A percentile compares a stretch with the other conserved stretches of the same genome.
Conservation (phyloP, 2,888 invertebrate genomes). For the Liopterus haemorrhoidalis region DNA sequence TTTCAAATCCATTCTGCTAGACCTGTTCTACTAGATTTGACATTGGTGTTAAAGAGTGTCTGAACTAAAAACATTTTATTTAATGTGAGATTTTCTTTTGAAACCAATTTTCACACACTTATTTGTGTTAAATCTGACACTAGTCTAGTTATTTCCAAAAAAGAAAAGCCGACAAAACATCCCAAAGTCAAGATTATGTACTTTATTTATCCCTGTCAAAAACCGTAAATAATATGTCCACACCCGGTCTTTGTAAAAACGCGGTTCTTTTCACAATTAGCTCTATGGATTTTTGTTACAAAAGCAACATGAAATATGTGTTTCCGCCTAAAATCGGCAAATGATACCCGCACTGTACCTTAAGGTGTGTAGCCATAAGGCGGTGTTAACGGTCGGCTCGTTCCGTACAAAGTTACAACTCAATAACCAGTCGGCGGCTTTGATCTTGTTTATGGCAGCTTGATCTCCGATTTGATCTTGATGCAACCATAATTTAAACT, state of each 20-base stretch:
- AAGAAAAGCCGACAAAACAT: too few species aligned
- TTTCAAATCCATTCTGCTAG: too few species aligned
- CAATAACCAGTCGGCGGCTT: conserved; percentile 20
- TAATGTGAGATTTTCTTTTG: too few species aligned
- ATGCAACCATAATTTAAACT: conserved; percentile 21
- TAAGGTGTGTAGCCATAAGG: background rate
- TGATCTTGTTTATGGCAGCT: conserved; percentile 11
- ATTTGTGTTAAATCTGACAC: too few species aligned
- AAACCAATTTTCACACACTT: too few species aligned
- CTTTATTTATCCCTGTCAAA: too few species aligned
- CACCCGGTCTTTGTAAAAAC: conserved; percentile 1
- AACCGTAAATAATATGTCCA: too few species aligned
- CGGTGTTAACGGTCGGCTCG: conserved; percentile 13
- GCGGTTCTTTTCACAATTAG: conserved; percentile 9
- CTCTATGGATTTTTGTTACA: conserved; percentile 4
- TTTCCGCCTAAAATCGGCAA: conserved; percentile 12
- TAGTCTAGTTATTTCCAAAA: too few species aligned
- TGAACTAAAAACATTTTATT: too few species aligned
- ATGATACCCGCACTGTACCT: background rate
- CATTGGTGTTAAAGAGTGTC: too few species aligned
- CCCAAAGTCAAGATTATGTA: too few species aligned
- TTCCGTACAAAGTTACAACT: conserved; percentile 24
- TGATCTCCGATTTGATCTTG: conserved; percentile 20
- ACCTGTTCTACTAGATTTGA: too few species aligned
- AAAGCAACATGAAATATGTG: conserved; percentile 4